phyloP scores from a whole-genome alignment of 2,113 vertebrate genomes.

The Bucco capensis region DNA sequence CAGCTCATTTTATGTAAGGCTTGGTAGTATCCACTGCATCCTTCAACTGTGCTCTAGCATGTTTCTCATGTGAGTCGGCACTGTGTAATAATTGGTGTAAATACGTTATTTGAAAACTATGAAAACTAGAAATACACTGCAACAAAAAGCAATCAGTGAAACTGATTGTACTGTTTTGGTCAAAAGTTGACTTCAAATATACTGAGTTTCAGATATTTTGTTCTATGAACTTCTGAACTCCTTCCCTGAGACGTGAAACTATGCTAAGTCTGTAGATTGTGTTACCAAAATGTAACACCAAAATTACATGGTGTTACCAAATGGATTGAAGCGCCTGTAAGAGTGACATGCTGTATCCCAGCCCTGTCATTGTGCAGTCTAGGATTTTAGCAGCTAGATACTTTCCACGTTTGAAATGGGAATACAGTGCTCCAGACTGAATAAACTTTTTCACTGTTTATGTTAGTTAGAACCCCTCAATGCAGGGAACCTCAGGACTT shows the following conservation, averaged over 20 bases:
- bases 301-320: not conserved
- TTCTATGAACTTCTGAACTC: not conserved
- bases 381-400: not conserved
- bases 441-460: not conserved
- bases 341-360: not conserved
- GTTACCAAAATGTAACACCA: not conserved
- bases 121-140: not conserved
- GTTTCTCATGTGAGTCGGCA: conserved; percentile 15
- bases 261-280: not conserved
- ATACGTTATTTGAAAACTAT: not conserved
- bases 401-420: not conserved
- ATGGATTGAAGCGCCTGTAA: not conserved
- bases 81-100: not conserved
- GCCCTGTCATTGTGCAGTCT: not conserved
- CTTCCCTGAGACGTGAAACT: not conserved
- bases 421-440: not conserved
- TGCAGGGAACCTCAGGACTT: not conserved
- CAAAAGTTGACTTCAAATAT: not conserved
- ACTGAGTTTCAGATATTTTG: not conserved
- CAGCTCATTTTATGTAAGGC: not conserved
- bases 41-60: not conserved
- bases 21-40: not conserved
- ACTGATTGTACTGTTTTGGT: not conserved
- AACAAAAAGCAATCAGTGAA: not conserved
- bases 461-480: not conserved